Percentiles rank a stretch among this genome's conserved stretches.
These are phyloP conservation scores for Lasioglossum vierecki DNA, from an alignment of 2,888 invertebrate genomes.

Conservation along the genomic window DNA sequence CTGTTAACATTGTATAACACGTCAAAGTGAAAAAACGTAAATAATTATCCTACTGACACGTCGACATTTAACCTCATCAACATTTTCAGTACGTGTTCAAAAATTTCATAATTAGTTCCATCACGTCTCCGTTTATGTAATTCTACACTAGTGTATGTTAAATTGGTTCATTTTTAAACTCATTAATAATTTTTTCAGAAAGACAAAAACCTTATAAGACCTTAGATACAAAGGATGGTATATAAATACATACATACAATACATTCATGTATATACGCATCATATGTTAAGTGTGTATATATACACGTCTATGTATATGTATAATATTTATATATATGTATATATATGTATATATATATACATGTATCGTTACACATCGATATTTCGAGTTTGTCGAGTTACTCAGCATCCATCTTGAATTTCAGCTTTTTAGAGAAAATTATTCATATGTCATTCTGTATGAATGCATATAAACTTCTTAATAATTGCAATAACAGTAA, in stretches of 20 bases:
- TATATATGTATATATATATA: neutral
- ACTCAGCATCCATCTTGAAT: constrained; percentile 52
- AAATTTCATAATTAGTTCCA: constrained; percentile 17
- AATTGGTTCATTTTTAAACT: constrained; percentile 12
- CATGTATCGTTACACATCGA: constrained; percentile 49
- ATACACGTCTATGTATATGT: neutral
- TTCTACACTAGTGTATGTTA: constrained; percentile 21
- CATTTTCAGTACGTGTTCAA: constrained; percentile 24
- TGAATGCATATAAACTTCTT: constrained; percentile 17
- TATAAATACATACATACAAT: neutral
- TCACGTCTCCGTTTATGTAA: constrained; percentile 16
- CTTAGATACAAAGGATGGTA: constrained; percentile 21
- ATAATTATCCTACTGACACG: constrained; percentile 52
- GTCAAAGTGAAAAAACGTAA: constrained; percentile 24
- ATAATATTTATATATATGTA: neutral
- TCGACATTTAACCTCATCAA: constrained; percentile 50
- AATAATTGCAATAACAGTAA: neutral
- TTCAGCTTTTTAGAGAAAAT: constrained; percentile 42
- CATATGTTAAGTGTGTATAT: neutral
- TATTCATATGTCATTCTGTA: constrained; percentile 28
- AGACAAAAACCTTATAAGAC: constrained; percentile 17
- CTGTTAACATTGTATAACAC: neutral
- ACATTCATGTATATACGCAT: neutral
- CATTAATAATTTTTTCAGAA: constrained; percentile 31
- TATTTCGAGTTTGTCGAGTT: constrained; percentile 59